Evolutionary conservation across 2,113 vertebrate species (phyloP).

Genomic region (Chionodraco myersi): DNA sequence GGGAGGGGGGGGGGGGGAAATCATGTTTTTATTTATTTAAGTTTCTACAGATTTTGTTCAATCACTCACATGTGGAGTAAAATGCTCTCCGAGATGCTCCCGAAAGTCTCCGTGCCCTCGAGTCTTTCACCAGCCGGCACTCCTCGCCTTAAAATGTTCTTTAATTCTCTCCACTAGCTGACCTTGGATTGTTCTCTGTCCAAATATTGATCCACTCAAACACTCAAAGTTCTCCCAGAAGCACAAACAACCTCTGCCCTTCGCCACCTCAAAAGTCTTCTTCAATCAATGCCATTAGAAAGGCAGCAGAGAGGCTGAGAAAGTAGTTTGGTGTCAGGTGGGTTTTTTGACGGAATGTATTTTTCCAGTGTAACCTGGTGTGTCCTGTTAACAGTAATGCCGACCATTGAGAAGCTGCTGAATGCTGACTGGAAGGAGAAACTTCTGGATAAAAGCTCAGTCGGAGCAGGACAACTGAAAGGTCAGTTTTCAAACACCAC

Average conservation of each 20-base stretch:
- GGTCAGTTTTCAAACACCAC: constrained; percentile 80
- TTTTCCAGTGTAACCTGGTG: constrained; percentile 52
- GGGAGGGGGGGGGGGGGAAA: constrained; percentile 6
- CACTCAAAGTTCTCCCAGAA: constrained; percentile 69
- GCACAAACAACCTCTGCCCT: constrained; percentile 69
- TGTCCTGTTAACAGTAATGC: constrained; percentile 87
- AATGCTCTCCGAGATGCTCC: constrained; percentile 32
- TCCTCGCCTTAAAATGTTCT: constrained; percentile 41
- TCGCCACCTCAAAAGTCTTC: constrained; percentile 45
- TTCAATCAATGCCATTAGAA: constrained; percentile 69
- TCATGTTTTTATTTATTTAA: constrained; percentile 9
- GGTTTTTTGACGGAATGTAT: constrained; percentile 53
- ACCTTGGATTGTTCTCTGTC: constrained; percentile 72
- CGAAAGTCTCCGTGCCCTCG: constrained; percentile 47
- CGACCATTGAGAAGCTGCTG: constrained; percentile 94
- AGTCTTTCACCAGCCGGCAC: constrained; percentile 56
- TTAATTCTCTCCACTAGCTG: constrained; percentile 52
- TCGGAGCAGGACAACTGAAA: constrained; percentile 89
- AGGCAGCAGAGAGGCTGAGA: constrained; percentile 55
- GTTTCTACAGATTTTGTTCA: constrained; percentile 32
- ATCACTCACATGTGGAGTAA: constrained; percentile 26
- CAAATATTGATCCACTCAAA: constrained; percentile 79
- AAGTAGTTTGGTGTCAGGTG: constrained; percentile 53
- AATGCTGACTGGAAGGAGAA: constrained; percentile 93
- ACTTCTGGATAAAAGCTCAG: constrained; percentile 85